phyloP scores from a whole-genome alignment of 2,113 vertebrate genomes.

The Thunnus thynnus region DNA sequence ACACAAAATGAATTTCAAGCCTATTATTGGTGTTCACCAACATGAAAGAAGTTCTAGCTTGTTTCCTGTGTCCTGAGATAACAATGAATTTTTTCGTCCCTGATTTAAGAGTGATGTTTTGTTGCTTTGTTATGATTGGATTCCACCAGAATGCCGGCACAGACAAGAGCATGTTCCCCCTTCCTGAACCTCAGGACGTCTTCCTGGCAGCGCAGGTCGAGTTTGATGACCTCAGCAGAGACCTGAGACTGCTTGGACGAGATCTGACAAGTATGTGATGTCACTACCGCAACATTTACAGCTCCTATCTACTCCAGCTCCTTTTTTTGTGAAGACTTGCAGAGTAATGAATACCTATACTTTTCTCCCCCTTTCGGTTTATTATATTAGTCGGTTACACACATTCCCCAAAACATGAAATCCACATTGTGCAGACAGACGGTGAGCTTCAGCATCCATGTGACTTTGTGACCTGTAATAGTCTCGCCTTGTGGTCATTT shows the following conservation, averaged over 20 bases:
- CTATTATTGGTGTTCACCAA: no score
- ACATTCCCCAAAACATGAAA: slow-evolving; percentile 29
- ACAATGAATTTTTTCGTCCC: background rate
- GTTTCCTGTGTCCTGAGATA: no score
- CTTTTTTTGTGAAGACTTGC: background rate
- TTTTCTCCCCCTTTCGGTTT: background rate
- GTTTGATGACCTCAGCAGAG: slow-evolving; percentile 94
- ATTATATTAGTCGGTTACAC: slow-evolving; percentile 21
- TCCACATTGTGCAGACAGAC: slow-evolving; percentile 16
- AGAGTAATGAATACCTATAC: slow-evolving; percentile 19
- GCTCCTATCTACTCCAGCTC: background rate
- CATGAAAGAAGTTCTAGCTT: no score
- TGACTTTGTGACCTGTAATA: slow-evolving; percentile 50
- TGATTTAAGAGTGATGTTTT: background rate
- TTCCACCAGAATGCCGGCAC: slow-evolving; percentile 90
- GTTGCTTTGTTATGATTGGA: background rate
- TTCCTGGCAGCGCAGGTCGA: slow-evolving; percentile 96
- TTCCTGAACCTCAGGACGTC: slow-evolving; percentile 95
- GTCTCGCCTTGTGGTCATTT: slow-evolving; percentile 70
- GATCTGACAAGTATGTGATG: slow-evolving; percentile 90
- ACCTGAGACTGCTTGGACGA: slow-evolving; percentile 90
- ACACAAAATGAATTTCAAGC: no score
- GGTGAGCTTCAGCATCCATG: slow-evolving; percentile 17
- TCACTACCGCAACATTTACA: background rate
- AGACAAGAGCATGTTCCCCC: slow-evolving; percentile 91